Base-by-base conservation (phyloP, 2,113 vertebrate genomes). In the Pampusana beccarii region DNA sequence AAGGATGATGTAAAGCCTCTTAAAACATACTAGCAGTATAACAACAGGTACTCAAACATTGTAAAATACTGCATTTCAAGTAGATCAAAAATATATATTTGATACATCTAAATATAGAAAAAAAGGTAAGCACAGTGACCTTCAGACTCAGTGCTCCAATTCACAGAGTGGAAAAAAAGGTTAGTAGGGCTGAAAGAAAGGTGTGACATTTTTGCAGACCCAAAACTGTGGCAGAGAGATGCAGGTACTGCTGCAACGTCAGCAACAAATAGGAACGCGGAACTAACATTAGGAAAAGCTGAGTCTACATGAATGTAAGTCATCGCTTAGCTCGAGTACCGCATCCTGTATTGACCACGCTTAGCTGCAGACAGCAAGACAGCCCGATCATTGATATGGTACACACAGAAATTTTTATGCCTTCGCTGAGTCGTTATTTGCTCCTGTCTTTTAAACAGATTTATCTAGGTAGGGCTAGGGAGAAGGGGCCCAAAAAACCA, bases 131-230 rank as follows among this genome's bases (percentile, higher is more conserved):
- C 42, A 38, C 31, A 48, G 78, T 84, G 93, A 86, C 60, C 75
- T 67, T 77, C 64, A 74, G 79, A 67, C 44, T 74, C 57, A 42
- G 42, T 48, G 31, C 44, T 84, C 69, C 64, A 83, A 58, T 74
- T 93, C 70, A 79, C 7, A 20, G 56, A 67, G 64, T 72, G 18
- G 44, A 19, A 86, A 93, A 93, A 95, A 80, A 93, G 86, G 83
- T 89, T 65, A 96, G 73, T 74, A 94, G 78, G 83, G 36, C 90
- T 75, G 69, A 51, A 84, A 85, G 25, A 61, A 75, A 88, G 44
- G 38, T 42, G n/a, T 65, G 66, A 94, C 61, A 58, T 21, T 84
- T 91, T 67, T 65, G 42, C 80, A 89, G 77, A 60, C 33, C 34
- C 57, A 44, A 28, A 62, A 31, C 13, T 6, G 11, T 67, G 62